Percentiles rank a stretch among this genome's conserved stretches.
phyloP scores from a whole-genome alignment of 2,888 invertebrate genomes.

The Drosophila pullipes region DNA sequence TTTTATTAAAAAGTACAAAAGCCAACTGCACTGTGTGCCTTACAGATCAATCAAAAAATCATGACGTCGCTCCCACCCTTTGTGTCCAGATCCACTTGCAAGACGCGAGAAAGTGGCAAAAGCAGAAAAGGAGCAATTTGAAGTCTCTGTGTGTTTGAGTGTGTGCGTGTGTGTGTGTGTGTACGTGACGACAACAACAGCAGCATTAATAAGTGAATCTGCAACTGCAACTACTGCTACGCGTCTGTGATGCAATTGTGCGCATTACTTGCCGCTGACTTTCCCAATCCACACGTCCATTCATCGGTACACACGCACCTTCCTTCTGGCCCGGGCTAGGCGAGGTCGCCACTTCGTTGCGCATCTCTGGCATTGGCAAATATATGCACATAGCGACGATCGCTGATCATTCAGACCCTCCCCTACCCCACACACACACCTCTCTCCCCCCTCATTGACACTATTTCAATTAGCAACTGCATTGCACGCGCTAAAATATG shows the following conservation, averaged over 20 bases:
- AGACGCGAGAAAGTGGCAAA: slow-evolving; percentile 50
- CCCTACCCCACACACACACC: background rate
- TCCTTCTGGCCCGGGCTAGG: slow-evolving; percentile 59
- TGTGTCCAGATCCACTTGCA: slow-evolving; percentile 49
- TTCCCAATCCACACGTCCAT: slow-evolving; percentile 34
- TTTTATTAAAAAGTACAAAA: slow-evolving; percentile 73
- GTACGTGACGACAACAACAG: slow-evolving; percentile 47
- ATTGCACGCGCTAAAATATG: slow-evolving; percentile 77
- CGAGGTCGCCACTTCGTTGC: slow-evolving; percentile 78
- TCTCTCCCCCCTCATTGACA: slow-evolving; percentile 51
- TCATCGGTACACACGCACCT: slow-evolving; percentile 63
- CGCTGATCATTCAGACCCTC: slow-evolving; percentile 38
- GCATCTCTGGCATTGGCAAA: slow-evolving; percentile 78
- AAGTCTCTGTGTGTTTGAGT: slow-evolving; percentile 15
- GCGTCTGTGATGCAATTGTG: slow-evolving; percentile 71
- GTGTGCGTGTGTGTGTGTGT: slow-evolving; percentile 37
- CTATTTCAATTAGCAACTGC: slow-evolving; percentile 83
- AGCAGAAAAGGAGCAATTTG: slow-evolving; percentile 22
- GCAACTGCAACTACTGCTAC: slow-evolving; percentile 34
- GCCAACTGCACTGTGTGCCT: slow-evolving; percentile 81
- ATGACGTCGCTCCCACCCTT: slow-evolving; percentile 51
- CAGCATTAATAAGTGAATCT: slow-evolving; percentile 33
- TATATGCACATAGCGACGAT: slow-evolving; percentile 69
- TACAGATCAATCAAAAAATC: slow-evolving; percentile 83
- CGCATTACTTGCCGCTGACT: slow-evolving; percentile 55